Conservation (phyloP, 2,113 vertebrate species). For the Syngnathoides biaculeatus region DNA sequence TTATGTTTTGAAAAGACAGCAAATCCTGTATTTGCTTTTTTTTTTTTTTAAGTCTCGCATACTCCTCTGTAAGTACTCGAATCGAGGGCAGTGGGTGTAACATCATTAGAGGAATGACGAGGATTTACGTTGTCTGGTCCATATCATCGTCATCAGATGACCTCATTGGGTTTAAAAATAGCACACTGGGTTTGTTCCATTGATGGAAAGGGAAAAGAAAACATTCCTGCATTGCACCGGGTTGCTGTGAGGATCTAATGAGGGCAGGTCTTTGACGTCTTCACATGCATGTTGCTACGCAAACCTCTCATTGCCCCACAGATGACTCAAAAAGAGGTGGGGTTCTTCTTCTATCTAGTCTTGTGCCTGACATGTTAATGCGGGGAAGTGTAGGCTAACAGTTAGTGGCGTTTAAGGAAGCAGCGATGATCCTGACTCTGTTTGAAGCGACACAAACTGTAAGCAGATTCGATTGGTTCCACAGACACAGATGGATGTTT, state of each 20-base stretch:
- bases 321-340: constrained; percentile 36
- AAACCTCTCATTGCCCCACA: constrained; percentile 58
- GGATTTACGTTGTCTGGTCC: constrained; percentile 34
- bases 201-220: constrained; percentile 45
- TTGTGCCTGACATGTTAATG: constrained; percentile 28
- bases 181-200: constrained; percentile 45
- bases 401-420: constrained; percentile 5
- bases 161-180: constrained; percentile 64
- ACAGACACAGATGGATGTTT: constrained; percentile 49
- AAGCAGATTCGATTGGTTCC: constrained; percentile 24
- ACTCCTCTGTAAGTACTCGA: not conserved
- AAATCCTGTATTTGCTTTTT: not conserved
- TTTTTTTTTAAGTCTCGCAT: constrained; percentile 2
- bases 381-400: constrained; percentile 17
- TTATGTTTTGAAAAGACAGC: constrained; percentile 3
- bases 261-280: constrained; percentile 62
- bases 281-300: constrained; percentile 34
- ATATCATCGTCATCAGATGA: constrained; percentile 39
- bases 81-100: constrained; percentile 15
- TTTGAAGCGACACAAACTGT: not conserved
- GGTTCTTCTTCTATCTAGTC: constrained; percentile 17
- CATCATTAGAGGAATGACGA: constrained; percentile 10
- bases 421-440: not conserved
- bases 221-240: constrained; percentile 55
- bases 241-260: constrained; percentile 58